Evolutionary conservation across 2,888 invertebrate species (phyloP).

Genomic region (Nowickia ferox): DNA sequence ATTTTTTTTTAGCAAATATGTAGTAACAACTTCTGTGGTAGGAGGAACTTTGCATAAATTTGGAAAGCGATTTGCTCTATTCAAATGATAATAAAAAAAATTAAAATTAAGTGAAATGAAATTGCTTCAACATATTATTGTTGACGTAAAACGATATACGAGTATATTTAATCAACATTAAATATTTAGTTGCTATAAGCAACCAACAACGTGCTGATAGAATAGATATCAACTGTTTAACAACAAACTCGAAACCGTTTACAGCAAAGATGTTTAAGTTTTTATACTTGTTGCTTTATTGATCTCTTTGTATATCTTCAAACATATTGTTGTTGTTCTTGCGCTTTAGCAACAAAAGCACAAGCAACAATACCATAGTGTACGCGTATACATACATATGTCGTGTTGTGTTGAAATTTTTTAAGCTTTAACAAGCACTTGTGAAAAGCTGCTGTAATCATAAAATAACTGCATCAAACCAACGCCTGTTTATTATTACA

Average conservation of each 20-base stretch:
- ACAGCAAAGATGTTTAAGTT: slow-evolving; percentile 24
- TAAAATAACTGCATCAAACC: slow-evolving; percentile 67
- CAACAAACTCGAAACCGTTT: slow-evolving; percentile 56
- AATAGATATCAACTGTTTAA: slow-evolving; percentile 62
- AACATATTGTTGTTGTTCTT: slow-evolving; percentile 13
- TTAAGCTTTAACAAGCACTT: slow-evolving; percentile 69
- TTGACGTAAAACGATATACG: neutral
- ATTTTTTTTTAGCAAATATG: no score
- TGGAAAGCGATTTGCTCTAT: neutral
- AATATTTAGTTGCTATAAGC: neutral
- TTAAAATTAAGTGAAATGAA: neutral
- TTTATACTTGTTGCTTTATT: slow-evolving; percentile 4
- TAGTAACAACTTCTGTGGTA: neutral
- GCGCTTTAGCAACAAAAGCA: slow-evolving; percentile 10
- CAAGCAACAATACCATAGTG: slow-evolving; percentile 19
- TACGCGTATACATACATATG: slow-evolving; percentile 4
- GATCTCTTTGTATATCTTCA: neutral
- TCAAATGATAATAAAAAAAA: neutral
- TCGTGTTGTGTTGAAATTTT: slow-evolving; percentile 71
- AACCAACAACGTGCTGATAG: slow-evolving; percentile 45
- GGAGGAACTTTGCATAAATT: neutral
- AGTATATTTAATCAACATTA: slow-evolving; percentile 45
- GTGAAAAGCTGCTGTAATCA: slow-evolving; percentile 66
- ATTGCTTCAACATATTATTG: neutral
- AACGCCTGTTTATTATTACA: slow-evolving; percentile 65